Evolutionary conservation across 2,113 vertebrate genomes (phyloP).

Genomic region (Dicerorhinus sumatrensis): DNA sequence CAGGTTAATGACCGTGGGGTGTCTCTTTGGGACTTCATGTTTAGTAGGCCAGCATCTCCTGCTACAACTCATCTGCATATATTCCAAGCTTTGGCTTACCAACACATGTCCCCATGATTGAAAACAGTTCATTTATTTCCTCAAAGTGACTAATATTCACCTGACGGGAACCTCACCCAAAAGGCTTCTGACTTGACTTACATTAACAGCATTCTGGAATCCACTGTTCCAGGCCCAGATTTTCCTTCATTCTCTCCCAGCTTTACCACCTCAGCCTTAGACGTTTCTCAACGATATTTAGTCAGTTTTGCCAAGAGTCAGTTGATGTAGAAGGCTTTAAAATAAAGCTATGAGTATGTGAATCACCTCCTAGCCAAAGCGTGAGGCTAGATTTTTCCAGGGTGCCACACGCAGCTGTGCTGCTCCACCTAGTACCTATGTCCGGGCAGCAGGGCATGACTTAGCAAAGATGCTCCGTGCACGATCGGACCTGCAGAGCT

Average conservation of each 20-base stretch:
- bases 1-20: neutral
- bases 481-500: conserved; percentile 63
- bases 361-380: conserved; percentile 39
- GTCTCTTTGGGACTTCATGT: neutral
- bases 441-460: conserved; percentile 81
- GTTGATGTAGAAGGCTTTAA: conserved; percentile 48
- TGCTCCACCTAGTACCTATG: conserved; percentile 44
- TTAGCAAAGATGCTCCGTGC: conserved; percentile 72
- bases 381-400: neutral
- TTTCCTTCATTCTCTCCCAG: neutral
- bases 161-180: neutral
- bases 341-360: neutral
- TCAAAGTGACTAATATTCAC: neutral
- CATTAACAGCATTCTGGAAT: neutral
- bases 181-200: conserved; percentile 17
- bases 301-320: neutral
- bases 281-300: neutral
- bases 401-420: neutral
- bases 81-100: neutral
- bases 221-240: neutral
- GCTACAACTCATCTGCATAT: neutral
- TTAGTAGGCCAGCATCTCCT: neutral
- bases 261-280: neutral
- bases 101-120: neutral
- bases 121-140: conserved; percentile 22